Evolutionary conservation across 2,113 vertebrate species (phyloP), one percentile per base, ranked within the genome.

Genomic region (Mustela lutreola): DNA sequence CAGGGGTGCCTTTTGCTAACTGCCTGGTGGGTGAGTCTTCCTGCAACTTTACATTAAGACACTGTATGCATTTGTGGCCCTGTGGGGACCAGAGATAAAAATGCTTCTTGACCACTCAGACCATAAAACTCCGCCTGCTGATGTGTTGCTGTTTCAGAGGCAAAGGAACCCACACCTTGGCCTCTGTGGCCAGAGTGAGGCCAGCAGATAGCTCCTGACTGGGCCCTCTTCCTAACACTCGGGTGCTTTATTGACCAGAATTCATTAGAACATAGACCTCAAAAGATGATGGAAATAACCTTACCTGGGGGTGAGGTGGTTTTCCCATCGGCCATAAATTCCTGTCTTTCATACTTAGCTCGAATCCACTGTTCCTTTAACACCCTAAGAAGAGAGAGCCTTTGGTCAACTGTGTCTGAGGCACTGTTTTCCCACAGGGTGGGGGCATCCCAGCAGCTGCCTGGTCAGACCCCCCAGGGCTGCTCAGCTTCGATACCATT

Each of bases 291-390:
- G 71, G 75, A 94, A 91, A 87, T 63, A 58, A 71, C 78, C 86
- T 98, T 98, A 99, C 99, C 99, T 99, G 99, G 99, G 73, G 97
- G 88, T 53, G 98, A 98, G 33, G 98, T 98, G 91, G 98, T 98
- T 97, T 98, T 98, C 94, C 89, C 98, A 65, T 99, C 98, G 82
- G 99, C 99, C 83, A 98, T 98, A 98, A 99, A 99, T 94, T 99
- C 99, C 97, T 92, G 98, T 89, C 99, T 98, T 97, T 99, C 99
- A 53, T 99, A 99, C 98, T 99, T 99, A 82, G 99, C 99, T 98
- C 99, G 99, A 98, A 99, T 99, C 99, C 99, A 99, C 86, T 99
- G 99, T 89, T 99, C 99, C 97, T 97, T 99, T 96, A 99, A 98
- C 78, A 99, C 99, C 45, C 99, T 99, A 98, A 82, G 98, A 85